A percentile compares a stretch with the other conserved stretches of the same genome.
phyloP scores from a whole-genome alignment of 2,888 invertebrate species.

The Drosophila yooni region DNA sequence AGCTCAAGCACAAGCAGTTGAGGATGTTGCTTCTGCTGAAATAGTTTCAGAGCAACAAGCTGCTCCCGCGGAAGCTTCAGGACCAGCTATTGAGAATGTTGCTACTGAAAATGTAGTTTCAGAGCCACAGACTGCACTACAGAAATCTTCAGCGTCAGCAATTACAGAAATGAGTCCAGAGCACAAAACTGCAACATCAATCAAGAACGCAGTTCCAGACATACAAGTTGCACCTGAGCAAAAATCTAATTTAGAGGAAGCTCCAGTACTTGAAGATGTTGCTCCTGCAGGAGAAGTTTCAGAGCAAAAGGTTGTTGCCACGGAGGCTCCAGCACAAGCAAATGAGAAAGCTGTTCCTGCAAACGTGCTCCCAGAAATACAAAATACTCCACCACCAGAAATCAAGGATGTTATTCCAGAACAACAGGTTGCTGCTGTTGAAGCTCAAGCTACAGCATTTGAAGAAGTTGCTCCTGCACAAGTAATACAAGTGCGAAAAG shows the following conservation, averaged over 20 bases:
- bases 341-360: background rate
- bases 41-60: background rate
- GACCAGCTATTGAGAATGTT: background rate
- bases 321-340: background rate
- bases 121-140: background rate
- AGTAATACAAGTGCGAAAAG: background rate
- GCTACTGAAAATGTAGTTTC: background rate
- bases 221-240: background rate
- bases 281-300: background rate
- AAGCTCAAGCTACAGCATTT: background rate
- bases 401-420: background rate
- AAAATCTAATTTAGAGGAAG: background rate
- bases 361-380: background rate
- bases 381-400: too few relatives aligned
- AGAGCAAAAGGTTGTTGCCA: background rate
- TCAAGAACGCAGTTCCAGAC: background rate
- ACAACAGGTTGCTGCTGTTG: background rate
- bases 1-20: rapidly evolving
- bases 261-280: slow-evolving; percentile 4
- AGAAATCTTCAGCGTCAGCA: background rate
- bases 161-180: background rate
- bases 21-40: background rate
- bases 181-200: background rate
- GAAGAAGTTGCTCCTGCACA: slow-evolving; percentile 1
- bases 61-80: background rate